These are phyloP conservation scores for Toxostoma redivivum DNA, from an alignment of 2,113 vertebrate species.

Conservation along the genomic window DNA sequence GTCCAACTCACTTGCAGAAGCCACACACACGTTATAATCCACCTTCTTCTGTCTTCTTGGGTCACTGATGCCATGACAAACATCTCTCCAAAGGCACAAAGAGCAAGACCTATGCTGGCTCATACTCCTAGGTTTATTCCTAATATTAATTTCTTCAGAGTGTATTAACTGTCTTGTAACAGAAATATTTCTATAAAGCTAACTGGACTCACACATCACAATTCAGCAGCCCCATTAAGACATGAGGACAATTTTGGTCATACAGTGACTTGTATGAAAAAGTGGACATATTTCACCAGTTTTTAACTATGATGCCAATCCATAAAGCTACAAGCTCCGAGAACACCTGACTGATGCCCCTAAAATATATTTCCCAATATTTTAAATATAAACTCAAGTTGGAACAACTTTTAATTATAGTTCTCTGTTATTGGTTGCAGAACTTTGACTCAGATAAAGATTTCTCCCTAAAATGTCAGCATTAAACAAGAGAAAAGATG, in stretches of 20 bases:
- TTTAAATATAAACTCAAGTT: neutral
- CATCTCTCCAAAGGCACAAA: neutral
- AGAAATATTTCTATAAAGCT: neutral
- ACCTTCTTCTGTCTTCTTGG: neutral
- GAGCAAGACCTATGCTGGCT: neutral
- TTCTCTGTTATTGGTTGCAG: neutral
- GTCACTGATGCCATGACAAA: neutral
- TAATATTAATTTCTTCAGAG: neutral
- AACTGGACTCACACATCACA: neutral
- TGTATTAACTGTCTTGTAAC: neutral
- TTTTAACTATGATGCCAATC: neutral
- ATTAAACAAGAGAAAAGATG: constrained; percentile 10
- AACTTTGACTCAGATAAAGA: neutral
- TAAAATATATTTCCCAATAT: neutral
- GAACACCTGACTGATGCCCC: neutral
- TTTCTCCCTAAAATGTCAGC: neutral
- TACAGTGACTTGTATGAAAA: neutral
- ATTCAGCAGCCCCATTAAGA: neutral
- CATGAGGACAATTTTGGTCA: neutral
- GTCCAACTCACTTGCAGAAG: neutral
- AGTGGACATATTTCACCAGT: neutral
- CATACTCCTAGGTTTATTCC: neutral
- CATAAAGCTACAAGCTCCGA: neutral
- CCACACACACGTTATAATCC: neutral
- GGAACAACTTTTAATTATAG: neutral